Base-by-base conservation (phyloP, 2,113 vertebrate species). In the Lagenorhynchus albirostris region DNA sequence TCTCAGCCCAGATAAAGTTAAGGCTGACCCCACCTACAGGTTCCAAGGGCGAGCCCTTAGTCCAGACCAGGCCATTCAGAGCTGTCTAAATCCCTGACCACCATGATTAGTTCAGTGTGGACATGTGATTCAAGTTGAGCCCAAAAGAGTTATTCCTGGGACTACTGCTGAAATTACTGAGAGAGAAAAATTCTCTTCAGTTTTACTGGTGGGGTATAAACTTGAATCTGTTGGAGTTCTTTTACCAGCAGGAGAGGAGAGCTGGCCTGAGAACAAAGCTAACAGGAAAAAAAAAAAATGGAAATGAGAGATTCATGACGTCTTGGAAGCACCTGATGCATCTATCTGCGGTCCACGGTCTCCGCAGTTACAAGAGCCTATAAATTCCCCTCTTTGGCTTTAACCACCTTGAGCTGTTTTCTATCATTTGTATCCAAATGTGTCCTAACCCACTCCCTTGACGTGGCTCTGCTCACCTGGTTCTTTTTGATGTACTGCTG, bases 401-500 rank as follows among this genome's bases (percentile, higher is more conserved):
- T 60, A 77, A 58, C 36, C 44, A 83, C 29, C 25, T 74, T 23
- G 2, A 63, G 41, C 29, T 36, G 25, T 68, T 82, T 95, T 36
- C 93, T 94, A 5, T 71, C 44, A n/a, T 58, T 38, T 2, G 10
- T 23, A 53, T n/a, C n/a, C 65, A 23, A 36, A 50, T 33, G 44
- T 74, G n/a, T 79, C 77, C 86, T 31, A 17, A 44, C 14, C 82
- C 26, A 29, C n/a, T 33, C 23, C 47, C 63, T 5, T 3, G 86
- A 53, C 50, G 80, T 44, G 62, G 65, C 60, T 82, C 84, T 2
- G 12, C 98, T 94, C 71, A 98, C 99, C 99, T 99, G 99, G 97
- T 99, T 99, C 98, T 99, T 99, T 98, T 99, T 99, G 98, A 99
- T 99, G 96, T 99, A 98, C 97, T 99, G 99, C 98, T 99, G 99